These are phyloP conservation scores for Nyctibius grandis DNA, from an alignment of 2,797 vertebrate species.

Conservation along the genomic window DNA sequence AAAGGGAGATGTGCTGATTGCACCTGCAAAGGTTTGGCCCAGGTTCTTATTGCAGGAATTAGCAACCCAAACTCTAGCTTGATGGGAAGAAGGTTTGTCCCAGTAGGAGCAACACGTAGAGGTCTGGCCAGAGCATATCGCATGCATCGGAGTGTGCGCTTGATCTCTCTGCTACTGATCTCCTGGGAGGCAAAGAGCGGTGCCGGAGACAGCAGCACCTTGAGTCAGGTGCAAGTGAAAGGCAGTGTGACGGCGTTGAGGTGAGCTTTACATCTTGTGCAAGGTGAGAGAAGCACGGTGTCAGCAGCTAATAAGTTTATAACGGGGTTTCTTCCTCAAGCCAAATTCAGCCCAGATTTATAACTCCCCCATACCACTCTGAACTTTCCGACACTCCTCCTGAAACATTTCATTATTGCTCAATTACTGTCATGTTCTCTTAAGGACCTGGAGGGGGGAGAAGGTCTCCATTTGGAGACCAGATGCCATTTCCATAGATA, in stretches of 20 bases:
- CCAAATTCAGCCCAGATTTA: conserved; percentile 44
- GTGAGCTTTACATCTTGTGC: background rate
- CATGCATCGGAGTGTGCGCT: accelerated
- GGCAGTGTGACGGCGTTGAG: background rate
- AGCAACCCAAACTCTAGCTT: background rate
- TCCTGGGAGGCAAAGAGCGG: background rate
- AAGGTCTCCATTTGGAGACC: conserved; percentile 52
- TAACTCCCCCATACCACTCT: background rate
- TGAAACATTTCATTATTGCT: conserved; percentile 53
- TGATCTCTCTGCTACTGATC: background rate
- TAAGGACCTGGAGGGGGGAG: background rate
- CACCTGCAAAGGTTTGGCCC: background rate
- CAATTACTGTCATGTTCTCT: conserved; percentile 61
- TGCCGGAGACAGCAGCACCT: conserved; percentile 1
- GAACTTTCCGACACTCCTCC: conserved; percentile 43
- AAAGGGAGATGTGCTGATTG: background rate
- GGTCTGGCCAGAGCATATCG: background rate
- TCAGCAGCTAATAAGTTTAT: conserved; percentile 45
- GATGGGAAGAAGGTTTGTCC: background rate
- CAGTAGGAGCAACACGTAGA: background rate
- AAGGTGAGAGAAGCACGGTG: conserved; percentile 6
- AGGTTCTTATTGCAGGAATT: background rate
- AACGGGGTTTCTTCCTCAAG: conserved; percentile 28
- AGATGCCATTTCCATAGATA: conserved; percentile 47
- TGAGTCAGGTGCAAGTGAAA: background rate